These are phyloP conservation scores for Ceratosolen solmsi DNA, from an alignment of 1,140 invertebrate genomes.

Conservation along the genomic window DNA sequence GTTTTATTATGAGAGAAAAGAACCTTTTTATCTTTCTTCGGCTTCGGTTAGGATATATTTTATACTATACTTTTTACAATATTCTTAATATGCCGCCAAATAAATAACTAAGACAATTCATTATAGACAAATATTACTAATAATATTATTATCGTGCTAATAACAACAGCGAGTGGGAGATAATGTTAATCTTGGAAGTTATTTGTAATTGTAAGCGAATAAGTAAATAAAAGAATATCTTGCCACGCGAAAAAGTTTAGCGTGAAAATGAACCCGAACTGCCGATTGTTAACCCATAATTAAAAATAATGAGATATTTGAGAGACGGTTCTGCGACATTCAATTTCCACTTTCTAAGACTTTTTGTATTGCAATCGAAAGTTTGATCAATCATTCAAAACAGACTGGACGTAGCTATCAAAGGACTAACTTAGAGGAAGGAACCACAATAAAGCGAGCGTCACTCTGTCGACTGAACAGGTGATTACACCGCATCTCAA, in stretches of 20 bases:
- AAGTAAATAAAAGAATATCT: neutral
- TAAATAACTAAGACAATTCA: too few relatives aligned
- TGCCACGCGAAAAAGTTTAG: neutral
- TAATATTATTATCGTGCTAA: too few relatives aligned
- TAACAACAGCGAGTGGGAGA: too few relatives aligned
- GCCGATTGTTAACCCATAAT: neutral
- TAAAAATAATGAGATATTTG: neutral
- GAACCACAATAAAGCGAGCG: neutral
- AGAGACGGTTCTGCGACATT: neutral
- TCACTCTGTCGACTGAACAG: neutral
- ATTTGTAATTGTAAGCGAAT: neutral
- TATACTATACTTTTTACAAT: too few relatives aligned
- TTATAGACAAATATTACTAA: too few relatives aligned
- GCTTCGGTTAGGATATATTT: too few relatives aligned
- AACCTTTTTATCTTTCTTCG: too few relatives aligned
- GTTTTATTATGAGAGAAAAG: too few relatives aligned
- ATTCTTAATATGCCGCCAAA: too few relatives aligned
- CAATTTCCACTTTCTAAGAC: neutral
- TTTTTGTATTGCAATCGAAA: neutral
- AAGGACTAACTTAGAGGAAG: neutral
- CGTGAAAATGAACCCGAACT: neutral
- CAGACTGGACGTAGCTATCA: neutral
- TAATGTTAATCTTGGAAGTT: too few relatives aligned
- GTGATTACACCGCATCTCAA: neutral
- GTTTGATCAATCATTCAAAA: neutral